phyloP scores from a whole-genome alignment of 2,888 invertebrate species.

The Frankliniella fusca region DNA sequence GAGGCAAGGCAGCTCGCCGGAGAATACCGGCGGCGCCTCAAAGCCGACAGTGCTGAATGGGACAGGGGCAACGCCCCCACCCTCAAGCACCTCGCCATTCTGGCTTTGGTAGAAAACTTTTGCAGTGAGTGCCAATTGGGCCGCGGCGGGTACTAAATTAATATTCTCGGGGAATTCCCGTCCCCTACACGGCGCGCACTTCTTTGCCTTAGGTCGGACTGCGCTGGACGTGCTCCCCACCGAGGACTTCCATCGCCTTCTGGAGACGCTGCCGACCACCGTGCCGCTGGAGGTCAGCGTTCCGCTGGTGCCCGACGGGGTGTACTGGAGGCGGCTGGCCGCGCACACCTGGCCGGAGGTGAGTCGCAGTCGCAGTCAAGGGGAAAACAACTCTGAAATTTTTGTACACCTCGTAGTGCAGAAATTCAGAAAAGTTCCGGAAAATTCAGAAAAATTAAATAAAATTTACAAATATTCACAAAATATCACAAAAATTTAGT shows the following conservation, averaged over 20 bases:
- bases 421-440: no score
- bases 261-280: neutral
- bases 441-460: no score
- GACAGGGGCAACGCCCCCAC: conserved; percentile 31
- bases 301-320: conserved; percentile 1
- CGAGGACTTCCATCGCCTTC: conserved; percentile 1
- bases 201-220: neutral
- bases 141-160: no score
- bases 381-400: no score
- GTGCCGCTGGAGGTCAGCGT: conserved; percentile 3
- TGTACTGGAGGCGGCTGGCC: conserved; percentile 1
- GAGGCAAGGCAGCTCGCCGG: conserved; percentile 28
- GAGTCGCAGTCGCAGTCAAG: neutral
- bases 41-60: conserved; percentile 33
- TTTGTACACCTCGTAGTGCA: no score
- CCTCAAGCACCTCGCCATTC: conserved; percentile 30
- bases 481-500: no score
- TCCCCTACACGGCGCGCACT: neutral
- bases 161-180: neutral
- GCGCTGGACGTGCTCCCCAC: neutral
- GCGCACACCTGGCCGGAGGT: neutral
- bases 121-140: neutral
- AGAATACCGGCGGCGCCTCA: conserved; percentile 31
- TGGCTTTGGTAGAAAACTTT: conserved; percentile 32
- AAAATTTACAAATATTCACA: no score